phyloP scores from a whole-genome alignment of 2,888 invertebrate species.

The Apoda limacodes region DNA sequence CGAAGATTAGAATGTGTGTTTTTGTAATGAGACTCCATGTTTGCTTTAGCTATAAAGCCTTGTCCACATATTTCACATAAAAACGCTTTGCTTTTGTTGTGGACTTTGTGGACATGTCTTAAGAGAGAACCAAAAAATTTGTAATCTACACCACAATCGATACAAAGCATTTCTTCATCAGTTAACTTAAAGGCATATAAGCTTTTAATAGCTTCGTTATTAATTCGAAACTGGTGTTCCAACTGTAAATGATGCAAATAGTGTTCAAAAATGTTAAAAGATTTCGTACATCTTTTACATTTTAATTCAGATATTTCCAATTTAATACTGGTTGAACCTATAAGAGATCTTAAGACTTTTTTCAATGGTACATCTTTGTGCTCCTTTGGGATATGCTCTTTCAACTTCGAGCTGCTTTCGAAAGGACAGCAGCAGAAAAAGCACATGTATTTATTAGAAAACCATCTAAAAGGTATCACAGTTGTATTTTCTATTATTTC shows the following conservation, averaged over 20 bases:
- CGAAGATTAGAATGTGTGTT: conserved; percentile 20
- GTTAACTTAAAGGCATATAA: conserved; percentile 28
- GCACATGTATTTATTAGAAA: conserved; percentile 28
- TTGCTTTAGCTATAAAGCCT: conserved; percentile 21
- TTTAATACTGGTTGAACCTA: conserved; percentile 26
- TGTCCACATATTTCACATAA: conserved; percentile 31
- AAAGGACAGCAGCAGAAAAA: conserved; percentile 34
- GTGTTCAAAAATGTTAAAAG: conserved; percentile 21
- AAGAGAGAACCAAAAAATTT: conserved; percentile 25
- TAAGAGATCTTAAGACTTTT: conserved; percentile 21
- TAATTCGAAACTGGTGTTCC: conserved; percentile 23
- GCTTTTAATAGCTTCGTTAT: conserved; percentile 18
- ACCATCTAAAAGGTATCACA: conserved; percentile 30
- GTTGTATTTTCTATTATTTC: conserved; percentile 29
- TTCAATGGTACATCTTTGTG: conserved; percentile 23
- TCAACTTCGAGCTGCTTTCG: conserved; percentile 25
- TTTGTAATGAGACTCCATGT: conserved; percentile 25
- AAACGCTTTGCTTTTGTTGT: conserved; percentile 21
- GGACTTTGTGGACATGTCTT: conserved; percentile 27
- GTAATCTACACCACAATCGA: conserved; percentile 23
- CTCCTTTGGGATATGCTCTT: conserved; percentile 21
- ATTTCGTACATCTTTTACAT: conserved; percentile 25
- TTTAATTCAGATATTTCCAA: conserved; percentile 27
- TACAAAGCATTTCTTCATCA: conserved; percentile 25
- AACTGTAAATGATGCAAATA: conserved; percentile 26